Evolutionary conservation across 2,888 invertebrate species (phyloP).

Genomic region (Hyposoter didymator): DNA sequence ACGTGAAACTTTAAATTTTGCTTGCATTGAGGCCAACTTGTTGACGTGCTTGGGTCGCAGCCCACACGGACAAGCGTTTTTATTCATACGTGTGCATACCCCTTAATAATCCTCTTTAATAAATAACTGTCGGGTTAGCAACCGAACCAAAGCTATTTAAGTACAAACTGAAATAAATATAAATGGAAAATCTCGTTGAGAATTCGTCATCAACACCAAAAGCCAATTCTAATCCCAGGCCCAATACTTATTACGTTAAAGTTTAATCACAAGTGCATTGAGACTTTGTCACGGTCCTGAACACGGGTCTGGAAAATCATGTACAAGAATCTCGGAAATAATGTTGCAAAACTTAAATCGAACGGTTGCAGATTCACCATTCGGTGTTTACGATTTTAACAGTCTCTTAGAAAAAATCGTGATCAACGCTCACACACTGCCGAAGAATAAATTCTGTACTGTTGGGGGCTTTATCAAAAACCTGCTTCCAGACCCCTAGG

Average conservation of each 20-base stretch:
- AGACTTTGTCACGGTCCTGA: background rate
- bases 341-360: background rate
- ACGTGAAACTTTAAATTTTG: conserved; percentile 15
- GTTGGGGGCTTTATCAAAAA: background rate
- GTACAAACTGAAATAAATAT: conserved; percentile 1
- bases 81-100: background rate
- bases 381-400: background rate
- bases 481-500: background rate
- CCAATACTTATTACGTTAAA: background rate
- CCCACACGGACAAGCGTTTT: background rate
- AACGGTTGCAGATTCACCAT: background rate
- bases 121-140: background rate
- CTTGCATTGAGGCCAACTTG: conserved; percentile 13
- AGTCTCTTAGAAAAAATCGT: background rate
- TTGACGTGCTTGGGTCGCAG: background rate
- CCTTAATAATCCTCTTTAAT: conserved; percentile 3
- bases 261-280: background rate
- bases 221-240: background rate
- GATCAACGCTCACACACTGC: background rate
- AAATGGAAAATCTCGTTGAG: background rate
- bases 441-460: background rate
- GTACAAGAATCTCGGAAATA: background rate
- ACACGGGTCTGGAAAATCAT: background rate
- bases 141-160: conserved; percentile 11
- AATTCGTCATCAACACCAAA: background rate